Evolutionary conservation across 2,888 invertebrate genomes (phyloP).

Genomic region (Lissonota sp.): DNA sequence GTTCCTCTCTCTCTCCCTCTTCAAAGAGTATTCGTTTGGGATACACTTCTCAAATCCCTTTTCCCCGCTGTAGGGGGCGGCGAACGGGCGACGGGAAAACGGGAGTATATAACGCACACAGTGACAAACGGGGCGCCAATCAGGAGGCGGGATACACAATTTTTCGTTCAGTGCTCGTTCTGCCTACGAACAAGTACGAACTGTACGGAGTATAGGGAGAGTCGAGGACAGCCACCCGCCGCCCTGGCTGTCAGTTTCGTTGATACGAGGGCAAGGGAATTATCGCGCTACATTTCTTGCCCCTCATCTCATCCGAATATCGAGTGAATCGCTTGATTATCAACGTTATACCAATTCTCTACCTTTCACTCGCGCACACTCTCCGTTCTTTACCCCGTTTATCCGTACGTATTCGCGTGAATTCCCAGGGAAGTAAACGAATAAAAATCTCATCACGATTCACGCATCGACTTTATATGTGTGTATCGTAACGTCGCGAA

Average conservation of each 20-base stretch:
- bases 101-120: constrained; percentile 37
- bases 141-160: constrained; percentile 55
- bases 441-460: neutral
- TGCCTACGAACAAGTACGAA: constrained; percentile 50
- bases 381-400: neutral
- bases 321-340: constrained; percentile 15
- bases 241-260: constrained; percentile 61
- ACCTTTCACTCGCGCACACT: neutral
- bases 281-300: constrained; percentile 14
- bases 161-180: constrained; percentile 50
- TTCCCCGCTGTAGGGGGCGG: constrained; percentile 27
- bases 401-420: neutral
- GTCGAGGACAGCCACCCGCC: constrained; percentile 42
- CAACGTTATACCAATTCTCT: constrained; percentile 1
- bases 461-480: neutral
- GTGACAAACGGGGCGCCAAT: constrained; percentile 50
- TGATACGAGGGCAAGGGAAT: constrained; percentile 37
- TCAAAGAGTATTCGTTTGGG: constrained; percentile 27
- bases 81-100: constrained; percentile 27
- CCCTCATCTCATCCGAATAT: constrained; percentile 7
- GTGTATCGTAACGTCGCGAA: constrained; percentile 3
- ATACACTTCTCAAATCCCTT: constrained; percentile 24
- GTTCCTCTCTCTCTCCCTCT: constrained; percentile 10
- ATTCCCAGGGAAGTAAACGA: neutral
- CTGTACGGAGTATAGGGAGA: constrained; percentile 26